These are phyloP conservation scores for Heliangelus exortis DNA, from an alignment of 2,797 vertebrate species.

Conservation along the genomic window DNA sequence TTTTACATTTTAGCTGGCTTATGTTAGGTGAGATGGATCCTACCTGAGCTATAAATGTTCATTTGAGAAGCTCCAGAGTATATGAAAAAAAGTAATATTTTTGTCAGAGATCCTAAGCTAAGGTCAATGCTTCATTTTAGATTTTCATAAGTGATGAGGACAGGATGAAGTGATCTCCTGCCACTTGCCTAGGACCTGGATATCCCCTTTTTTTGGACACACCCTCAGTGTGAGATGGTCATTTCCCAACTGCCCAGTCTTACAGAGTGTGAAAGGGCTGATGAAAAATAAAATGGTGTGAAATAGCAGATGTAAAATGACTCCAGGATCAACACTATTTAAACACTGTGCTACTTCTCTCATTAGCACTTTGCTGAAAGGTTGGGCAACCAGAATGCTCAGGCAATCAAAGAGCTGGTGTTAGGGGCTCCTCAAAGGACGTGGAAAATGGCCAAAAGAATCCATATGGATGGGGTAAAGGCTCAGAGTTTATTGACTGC, in stretches of 20 bases:
- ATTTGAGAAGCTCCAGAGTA: background rate
- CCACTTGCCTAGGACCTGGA: background rate
- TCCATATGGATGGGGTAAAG: background rate
- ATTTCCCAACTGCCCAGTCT: background rate
- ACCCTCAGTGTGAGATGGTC: background rate
- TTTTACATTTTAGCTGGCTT: background rate
- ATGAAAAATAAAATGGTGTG: too few species aligned
- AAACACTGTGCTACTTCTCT: background rate
- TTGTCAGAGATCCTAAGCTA: background rate
- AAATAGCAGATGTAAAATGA: background rate
- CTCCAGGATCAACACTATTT: background rate
- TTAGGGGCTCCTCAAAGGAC: background rate
- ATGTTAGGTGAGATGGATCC: background rate
- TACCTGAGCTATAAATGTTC: background rate
- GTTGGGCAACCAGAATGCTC: background rate
- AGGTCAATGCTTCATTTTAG: background rate
- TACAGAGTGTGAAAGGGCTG: background rate
- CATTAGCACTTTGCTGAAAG: background rate
- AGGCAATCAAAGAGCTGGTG: background rate
- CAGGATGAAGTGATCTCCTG: background rate
- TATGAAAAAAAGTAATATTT: background rate
- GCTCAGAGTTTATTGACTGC: background rate
- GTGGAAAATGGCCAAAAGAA: background rate
- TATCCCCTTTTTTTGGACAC: background rate
- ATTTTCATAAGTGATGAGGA: background rate